Conservation (phyloP, 2,888 invertebrate species). For the Microctonus hyperodae region DNA sequence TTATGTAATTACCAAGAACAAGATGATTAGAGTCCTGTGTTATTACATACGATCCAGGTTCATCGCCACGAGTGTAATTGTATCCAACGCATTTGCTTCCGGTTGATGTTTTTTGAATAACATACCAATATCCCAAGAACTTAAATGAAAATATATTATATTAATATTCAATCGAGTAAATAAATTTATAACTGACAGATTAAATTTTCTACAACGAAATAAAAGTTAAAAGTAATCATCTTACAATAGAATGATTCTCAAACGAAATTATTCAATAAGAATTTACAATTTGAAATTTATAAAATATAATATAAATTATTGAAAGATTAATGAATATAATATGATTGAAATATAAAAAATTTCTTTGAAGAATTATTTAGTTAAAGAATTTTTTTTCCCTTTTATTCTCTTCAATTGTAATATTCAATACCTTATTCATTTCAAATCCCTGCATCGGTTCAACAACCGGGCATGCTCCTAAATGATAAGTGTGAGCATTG, state of each 20-base stretch:
- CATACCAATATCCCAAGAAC: constrained; percentile 84
- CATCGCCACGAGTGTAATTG: constrained; percentile 75
- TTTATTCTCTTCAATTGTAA: constrained; percentile 41
- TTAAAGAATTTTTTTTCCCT: constrained; percentile 15
- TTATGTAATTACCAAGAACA: constrained; percentile 51
- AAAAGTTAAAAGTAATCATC: too few species aligned
- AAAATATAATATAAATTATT: too few species aligned
- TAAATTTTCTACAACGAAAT: background rate
- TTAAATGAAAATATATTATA: constrained; percentile 54
- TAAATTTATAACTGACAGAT: too few species aligned
- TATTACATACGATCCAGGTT: constrained; percentile 74
- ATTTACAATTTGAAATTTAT: too few species aligned
- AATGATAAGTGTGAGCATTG: constrained; percentile 73
- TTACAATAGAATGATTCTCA: too few species aligned
- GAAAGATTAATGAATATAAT: too few species aligned
- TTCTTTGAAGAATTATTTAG: background rate
- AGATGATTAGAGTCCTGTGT: constrained; percentile 77
- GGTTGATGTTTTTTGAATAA: constrained; percentile 82
- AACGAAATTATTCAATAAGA: too few species aligned
- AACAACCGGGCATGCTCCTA: constrained; percentile 77
- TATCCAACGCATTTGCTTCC: constrained; percentile 81
- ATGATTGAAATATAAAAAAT: too few species aligned
- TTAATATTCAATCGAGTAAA: too few species aligned
- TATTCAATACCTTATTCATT: constrained; percentile 79
- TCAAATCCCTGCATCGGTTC: constrained; percentile 77